Percentiles rank a stretch among this genome's conserved stretches.
These are phyloP conservation scores for Calephelis nemesis DNA, from an alignment of 1,140 invertebrate genomes.

Conservation along the genomic window DNA sequence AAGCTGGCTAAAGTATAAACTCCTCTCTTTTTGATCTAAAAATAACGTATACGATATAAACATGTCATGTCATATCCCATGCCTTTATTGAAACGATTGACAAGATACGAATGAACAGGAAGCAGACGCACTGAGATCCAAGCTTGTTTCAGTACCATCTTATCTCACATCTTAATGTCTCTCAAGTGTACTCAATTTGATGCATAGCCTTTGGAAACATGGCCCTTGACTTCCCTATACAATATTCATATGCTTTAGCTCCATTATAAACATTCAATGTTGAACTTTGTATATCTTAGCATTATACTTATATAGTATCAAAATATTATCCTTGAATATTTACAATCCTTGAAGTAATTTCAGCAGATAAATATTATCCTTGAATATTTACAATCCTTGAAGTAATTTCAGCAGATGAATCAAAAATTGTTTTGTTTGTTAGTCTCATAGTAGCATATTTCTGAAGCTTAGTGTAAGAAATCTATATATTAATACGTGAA, in stretches of 20 bases:
- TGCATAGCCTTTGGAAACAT: slow-evolving; percentile 8
- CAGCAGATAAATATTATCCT: too few relatives aligned
- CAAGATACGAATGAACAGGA: slow-evolving; percentile 7
- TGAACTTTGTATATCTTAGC: not conserved
- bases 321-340: too few relatives aligned
- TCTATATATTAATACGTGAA: too few relatives aligned
- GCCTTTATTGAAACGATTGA: slow-evolving; percentile 11
- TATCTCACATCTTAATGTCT: slow-evolving; percentile 14
- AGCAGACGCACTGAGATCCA: not conserved
- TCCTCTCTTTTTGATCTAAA: too few relatives aligned
- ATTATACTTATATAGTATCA: too few relatives aligned
- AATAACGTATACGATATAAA: not conserved
- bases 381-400: too few relatives aligned
- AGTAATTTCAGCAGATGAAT: too few relatives aligned
- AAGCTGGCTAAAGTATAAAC: too few relatives aligned
- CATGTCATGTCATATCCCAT: slow-evolving; percentile 7
- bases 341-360: too few relatives aligned
- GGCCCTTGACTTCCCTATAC: not conserved
- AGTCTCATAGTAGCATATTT: too few relatives aligned
- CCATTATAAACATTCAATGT: not conserved
- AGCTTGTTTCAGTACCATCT: slow-evolving; percentile 12
- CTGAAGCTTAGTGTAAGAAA: too few relatives aligned
- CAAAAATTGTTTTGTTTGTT: too few relatives aligned
- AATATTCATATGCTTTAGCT: slow-evolving; percentile 16
- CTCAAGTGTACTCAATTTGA: slow-evolving; percentile 14